Conservation (phyloP, 2,113 vertebrate species). For the Leptosomus discolor region DNA sequence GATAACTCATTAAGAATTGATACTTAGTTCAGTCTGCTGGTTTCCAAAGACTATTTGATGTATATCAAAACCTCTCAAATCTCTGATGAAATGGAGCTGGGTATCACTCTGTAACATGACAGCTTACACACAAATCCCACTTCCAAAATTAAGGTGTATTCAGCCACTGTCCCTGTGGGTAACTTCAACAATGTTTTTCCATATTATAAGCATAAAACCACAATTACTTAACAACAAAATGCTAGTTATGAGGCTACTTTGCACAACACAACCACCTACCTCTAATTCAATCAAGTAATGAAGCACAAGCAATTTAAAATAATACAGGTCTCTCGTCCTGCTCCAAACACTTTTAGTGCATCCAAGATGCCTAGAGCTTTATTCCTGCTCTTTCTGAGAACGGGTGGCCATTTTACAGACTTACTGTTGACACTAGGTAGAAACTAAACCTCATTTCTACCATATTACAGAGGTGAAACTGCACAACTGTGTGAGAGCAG, state of each 20-base stretch:
- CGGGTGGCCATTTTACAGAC: background rate
- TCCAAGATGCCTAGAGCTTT: background rate
- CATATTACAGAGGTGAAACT: background rate
- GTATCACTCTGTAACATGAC: background rate
- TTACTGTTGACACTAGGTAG: background rate
- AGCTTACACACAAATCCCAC: background rate
- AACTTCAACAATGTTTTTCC: background rate
- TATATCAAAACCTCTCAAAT: background rate
- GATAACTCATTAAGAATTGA: background rate
- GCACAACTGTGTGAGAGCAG: fast-evolving
- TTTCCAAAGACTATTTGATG: background rate
- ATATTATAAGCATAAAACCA: background rate
- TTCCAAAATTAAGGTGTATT: background rate
- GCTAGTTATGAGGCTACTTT: too few relatives aligned
- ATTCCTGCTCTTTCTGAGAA: background rate
- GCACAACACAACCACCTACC: background rate
- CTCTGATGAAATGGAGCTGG: background rate
- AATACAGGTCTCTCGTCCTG: too few relatives aligned
- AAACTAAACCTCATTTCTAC: background rate
- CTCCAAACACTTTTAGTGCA: background rate
- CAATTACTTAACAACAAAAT: background rate
- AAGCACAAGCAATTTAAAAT: background rate
- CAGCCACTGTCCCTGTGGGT: background rate
- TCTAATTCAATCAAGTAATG: background rate
- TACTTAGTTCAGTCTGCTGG: background rate